Evolutionary conservation across 2,797 vertebrate species (phyloP).

Genomic region (Pangasius macronema): DNA sequence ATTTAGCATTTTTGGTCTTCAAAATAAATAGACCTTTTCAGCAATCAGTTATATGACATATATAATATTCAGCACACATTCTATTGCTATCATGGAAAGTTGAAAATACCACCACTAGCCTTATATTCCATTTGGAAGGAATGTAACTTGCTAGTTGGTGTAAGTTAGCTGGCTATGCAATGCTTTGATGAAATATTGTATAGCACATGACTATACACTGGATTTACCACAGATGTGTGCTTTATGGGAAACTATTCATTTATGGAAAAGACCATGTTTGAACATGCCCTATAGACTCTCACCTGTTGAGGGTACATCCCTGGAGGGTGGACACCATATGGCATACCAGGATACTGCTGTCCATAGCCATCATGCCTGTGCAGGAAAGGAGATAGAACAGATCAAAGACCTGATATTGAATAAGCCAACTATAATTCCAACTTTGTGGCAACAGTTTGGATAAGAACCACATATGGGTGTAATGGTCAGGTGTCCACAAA

Average conservation of each 20-base stretch:
- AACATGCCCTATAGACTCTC: conserved; percentile 54
- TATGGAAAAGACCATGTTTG: not conserved
- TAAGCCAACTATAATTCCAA: not conserved
- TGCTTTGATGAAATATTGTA: not conserved
- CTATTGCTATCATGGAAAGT: not conserved
- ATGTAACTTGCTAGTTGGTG: not conserved
- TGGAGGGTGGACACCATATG: conserved; percentile 84
- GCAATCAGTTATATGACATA: not conserved
- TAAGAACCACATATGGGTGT: not conserved
- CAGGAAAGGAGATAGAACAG: conserved; percentile 10
- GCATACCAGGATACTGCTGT: conserved; percentile 91
- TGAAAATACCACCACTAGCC: not conserved
- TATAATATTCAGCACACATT: not conserved
- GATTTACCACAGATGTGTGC: not conserved
- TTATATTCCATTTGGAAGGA: not conserved
- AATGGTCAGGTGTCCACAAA: not conserved
- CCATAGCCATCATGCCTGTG: conserved; percentile 91
- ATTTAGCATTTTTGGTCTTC: conserved; percentile 13
- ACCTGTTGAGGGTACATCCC: conserved; percentile 98
- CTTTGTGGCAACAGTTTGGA: not conserved
- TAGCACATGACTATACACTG: not conserved
- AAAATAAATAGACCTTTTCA: not conserved
- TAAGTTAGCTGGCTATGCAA: not conserved
- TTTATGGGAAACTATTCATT: not conserved
- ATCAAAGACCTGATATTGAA: not conserved